Evolutionary conservation across 2,113 vertebrate species (phyloP), one percentile per base, ranked within the genome.

Genomic region (Asarcornis scutulata): DNA sequence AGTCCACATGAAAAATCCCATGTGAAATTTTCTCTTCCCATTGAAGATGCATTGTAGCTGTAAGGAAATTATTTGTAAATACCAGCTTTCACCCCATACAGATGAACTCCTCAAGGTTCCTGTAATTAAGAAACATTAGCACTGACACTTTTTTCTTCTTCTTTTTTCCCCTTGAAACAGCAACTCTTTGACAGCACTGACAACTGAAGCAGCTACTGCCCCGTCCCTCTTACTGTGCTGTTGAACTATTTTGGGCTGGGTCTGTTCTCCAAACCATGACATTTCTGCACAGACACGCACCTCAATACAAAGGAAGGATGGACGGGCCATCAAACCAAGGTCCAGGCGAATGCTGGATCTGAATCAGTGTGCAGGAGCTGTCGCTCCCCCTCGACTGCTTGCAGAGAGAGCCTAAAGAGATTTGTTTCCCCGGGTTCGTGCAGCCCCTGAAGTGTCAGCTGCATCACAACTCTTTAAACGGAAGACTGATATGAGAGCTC

Each of bases 241-340:
- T 26, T 32, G 36, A 69, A 71, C 27, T 53, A 31, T 40, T 86
- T 86, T 44, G 31, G 26, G 29, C 80, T 22, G 31, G 27, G 7
- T 48, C 18, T 59, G 64, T 40, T 83, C 86, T 46, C 76, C 55
- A 63, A 90, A 58, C 17, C 40, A 68, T 2, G 1, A 38, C 34
- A 56, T 1, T 27, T 14, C 59, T 1, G 1, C 11, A 9, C 13
- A 9, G 74, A 40, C 23, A 5, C 0, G 2, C 8, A 0, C 6
- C 34, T 13, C 27, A 62, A 25, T 31, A 26, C 53, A 11, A 3
- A 0, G 31, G 75, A 80, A 87, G 42, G 69, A 73, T 0, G 42
- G 69, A 73, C 0, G 0, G 3, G 9, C 17, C 26, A 27, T 4
- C 48, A 27, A 68, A 46, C 21, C 14, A 63, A 74, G 48, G 50